phyloP scores from a whole-genome alignment of 2,888 invertebrate genomes.

The Cryptus armator region DNA sequence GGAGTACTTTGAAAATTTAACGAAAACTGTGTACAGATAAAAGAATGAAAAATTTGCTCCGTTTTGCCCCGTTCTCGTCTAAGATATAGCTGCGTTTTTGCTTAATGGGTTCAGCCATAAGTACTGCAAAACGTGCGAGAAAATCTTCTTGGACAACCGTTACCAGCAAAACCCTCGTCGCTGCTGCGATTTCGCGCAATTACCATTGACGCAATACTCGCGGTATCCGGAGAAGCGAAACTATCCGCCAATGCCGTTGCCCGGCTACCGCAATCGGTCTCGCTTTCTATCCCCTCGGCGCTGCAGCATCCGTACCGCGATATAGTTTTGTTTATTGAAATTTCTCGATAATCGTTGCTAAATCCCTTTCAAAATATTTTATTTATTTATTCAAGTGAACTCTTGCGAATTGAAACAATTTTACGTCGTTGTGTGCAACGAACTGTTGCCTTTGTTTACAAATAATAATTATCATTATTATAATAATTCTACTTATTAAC shows the following conservation, averaged over 20 bases:
- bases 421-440: no score
- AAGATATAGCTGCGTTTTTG: no score
- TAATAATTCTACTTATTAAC: no score
- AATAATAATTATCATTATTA: no score
- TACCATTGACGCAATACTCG: slow-evolving; percentile 73
- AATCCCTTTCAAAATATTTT: no score
- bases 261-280: slow-evolving; percentile 61
- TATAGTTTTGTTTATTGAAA: slow-evolving; percentile 1
- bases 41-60: no score
- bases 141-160: slow-evolving; percentile 22
- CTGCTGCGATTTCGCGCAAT: slow-evolving; percentile 54
- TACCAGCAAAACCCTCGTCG: neutral
- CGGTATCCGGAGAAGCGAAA: slow-evolving; percentile 28
- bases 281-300: slow-evolving; percentile 74
- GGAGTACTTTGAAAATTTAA: no score
- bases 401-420: no score
- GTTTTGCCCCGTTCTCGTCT: no score
- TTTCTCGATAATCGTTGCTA: neutral
- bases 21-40: no score
- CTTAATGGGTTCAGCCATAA: no score
- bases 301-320: slow-evolving; percentile 22
- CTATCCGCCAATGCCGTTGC: slow-evolving; percentile 19
- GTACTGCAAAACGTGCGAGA: neutral
- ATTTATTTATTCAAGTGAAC: neutral
- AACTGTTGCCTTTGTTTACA: no score